These are phyloP conservation scores for Ctenosaura bakeri DNA, from an alignment of 2,797 vertebrate species.

Conservation along the genomic window DNA sequence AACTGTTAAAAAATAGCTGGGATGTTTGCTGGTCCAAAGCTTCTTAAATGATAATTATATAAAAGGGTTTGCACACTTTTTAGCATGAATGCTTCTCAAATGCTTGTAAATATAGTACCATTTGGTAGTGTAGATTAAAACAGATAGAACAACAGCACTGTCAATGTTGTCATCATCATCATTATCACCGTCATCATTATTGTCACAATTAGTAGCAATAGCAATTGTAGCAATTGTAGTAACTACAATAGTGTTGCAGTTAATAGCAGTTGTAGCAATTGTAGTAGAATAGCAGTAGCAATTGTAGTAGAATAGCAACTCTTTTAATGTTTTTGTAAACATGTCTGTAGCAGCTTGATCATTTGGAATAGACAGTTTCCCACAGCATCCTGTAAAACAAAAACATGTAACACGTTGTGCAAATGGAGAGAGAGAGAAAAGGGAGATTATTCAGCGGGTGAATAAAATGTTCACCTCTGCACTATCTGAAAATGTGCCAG, in stretches of 20 bases:
- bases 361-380: conserved; percentile 35
- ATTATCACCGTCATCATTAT: background rate
- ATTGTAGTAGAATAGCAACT: background rate
- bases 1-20: background rate
- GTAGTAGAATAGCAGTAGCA: background rate
- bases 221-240: too few relatives aligned
- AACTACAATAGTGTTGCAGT: too few relatives aligned
- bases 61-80: background rate
- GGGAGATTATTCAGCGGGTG: conserved; percentile 38
- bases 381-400: conserved; percentile 35
- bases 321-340: background rate
- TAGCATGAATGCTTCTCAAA: background rate
- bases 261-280: too few relatives aligned
- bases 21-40: background rate
- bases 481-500: conserved; percentile 72
- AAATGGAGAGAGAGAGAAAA: background rate
- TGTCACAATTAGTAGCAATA: too few relatives aligned
- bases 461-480: conserved; percentile 63
- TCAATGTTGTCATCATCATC: background rate
- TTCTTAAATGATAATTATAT: background rate
- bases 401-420: background rate
- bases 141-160: background rate
- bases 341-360: conserved; percentile 14
- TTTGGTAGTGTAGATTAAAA: background rate
- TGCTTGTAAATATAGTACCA: background rate